Evolutionary conservation across 2,797 vertebrate genomes (phyloP).

Genomic region (Acrocephalus scirpaceus): DNA sequence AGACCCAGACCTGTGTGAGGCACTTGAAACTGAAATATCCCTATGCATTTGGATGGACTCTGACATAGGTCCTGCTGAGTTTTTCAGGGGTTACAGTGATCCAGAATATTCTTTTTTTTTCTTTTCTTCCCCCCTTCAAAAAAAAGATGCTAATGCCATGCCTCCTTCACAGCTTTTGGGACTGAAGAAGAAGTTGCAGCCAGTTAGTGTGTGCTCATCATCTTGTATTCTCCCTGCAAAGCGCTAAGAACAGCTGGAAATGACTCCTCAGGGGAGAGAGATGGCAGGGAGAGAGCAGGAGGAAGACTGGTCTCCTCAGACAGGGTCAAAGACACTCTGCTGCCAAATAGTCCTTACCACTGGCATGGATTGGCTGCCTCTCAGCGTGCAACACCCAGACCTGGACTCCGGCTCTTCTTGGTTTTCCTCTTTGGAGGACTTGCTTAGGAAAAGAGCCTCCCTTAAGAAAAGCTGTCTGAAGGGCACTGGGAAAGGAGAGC

Average conservation of each 20-base stretch:
- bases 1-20: neutral
- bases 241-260: neutral
- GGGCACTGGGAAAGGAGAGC: neutral
- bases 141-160: neutral
- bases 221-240: neutral
- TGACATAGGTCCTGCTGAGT: neutral
- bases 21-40: neutral
- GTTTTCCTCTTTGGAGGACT: neutral
- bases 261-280: neutral
- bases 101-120: neutral
- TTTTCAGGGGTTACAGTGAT: neutral
- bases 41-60: neutral
- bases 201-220: neutral
- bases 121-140: accelerated
- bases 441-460: neutral
- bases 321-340: neutral
- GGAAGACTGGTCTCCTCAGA: neutral
- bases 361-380: neutral
- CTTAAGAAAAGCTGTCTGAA: neutral
- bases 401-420: neutral
- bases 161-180: neutral
- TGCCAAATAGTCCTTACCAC: neutral
- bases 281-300: neutral
- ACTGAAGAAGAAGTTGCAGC: neutral
- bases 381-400: neutral